phyloP scores from a whole-genome alignment of 1,140 invertebrate genomes.

The Bombus superbus region DNA sequence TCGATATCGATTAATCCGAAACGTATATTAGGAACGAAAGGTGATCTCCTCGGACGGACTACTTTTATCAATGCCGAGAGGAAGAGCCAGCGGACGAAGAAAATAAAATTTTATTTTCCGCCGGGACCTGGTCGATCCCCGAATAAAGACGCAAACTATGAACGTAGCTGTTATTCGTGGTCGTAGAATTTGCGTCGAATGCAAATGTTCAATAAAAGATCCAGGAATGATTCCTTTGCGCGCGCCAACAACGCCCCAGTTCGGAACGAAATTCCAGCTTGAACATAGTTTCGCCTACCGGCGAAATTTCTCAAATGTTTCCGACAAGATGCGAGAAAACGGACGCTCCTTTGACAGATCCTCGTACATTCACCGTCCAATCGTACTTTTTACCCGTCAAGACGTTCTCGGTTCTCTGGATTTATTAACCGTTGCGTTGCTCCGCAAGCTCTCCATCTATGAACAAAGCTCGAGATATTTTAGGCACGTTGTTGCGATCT shows the following conservation, averaged over 20 bases:
- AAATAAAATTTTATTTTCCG: conserved; percentile 38
- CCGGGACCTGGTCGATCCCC: background rate
- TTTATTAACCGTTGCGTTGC: background rate
- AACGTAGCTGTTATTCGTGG: background rate
- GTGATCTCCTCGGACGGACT: background rate
- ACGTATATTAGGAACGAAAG: conserved; percentile 27
- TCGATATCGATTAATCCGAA: conserved; percentile 13
- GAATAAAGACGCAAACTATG: background rate
- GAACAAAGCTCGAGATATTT: background rate
- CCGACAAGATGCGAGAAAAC: background rate
- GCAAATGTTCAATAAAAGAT: conserved; percentile 20
- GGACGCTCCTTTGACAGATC: background rate
- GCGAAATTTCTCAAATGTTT: background rate
- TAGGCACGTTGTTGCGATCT: too few relatives aligned
- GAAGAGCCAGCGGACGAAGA: background rate
- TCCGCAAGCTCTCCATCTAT: background rate
- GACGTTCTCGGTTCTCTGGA: background rate
- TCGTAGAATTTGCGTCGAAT: conserved; percentile 4
- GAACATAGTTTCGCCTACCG: background rate
- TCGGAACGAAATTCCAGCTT: background rate
- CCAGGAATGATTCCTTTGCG: too few relatives aligned
- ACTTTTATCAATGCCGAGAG: background rate
- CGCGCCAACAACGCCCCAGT: background rate
- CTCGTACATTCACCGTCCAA: background rate
- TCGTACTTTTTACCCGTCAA: background rate